Conservation (phyloP, 2,113 vertebrate genomes). For the Coracopsis vasa region DNA sequence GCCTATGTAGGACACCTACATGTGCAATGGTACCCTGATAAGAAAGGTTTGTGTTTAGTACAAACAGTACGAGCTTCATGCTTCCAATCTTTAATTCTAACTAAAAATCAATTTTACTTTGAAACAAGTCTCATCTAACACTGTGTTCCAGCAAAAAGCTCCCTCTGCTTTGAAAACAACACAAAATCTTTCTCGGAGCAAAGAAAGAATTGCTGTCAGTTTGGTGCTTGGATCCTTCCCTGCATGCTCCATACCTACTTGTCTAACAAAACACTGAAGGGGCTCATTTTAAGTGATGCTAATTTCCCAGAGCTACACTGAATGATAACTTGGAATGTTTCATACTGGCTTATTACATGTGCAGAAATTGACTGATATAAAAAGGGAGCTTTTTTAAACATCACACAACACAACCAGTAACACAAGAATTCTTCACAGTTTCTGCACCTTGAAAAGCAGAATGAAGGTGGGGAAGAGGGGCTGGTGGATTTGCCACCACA, state of each 20-base stretch:
- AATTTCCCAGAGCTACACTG: neutral
- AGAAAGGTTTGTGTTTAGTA: neutral
- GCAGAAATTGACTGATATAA: neutral
- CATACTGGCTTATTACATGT: rapidly evolving
- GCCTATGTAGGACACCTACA: neutral
- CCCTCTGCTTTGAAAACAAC: neutral
- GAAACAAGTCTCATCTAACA: neutral
- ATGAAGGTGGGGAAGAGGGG: neutral
- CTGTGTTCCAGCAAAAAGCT: neutral
- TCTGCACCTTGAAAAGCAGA: neutral
- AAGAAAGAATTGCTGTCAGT: no score
- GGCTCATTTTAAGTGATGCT: neutral
- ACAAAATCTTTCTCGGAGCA: neutral
- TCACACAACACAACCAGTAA: neutral
- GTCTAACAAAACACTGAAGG: neutral
- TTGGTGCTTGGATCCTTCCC: neutral
- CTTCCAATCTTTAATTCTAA: neutral
- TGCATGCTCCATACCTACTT: neutral
- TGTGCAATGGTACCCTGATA: neutral
- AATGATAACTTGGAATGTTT: neutral
- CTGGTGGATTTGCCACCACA: neutral
- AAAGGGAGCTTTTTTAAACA: neutral
- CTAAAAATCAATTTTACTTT: neutral
- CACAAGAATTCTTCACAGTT: neutral
- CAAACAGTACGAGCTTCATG: neutral